Evolutionary conservation across 2,113 vertebrate genomes (phyloP), one percentile per base, ranked within the genome.

Genomic region (Myanophis thanlyinensis): DNA sequence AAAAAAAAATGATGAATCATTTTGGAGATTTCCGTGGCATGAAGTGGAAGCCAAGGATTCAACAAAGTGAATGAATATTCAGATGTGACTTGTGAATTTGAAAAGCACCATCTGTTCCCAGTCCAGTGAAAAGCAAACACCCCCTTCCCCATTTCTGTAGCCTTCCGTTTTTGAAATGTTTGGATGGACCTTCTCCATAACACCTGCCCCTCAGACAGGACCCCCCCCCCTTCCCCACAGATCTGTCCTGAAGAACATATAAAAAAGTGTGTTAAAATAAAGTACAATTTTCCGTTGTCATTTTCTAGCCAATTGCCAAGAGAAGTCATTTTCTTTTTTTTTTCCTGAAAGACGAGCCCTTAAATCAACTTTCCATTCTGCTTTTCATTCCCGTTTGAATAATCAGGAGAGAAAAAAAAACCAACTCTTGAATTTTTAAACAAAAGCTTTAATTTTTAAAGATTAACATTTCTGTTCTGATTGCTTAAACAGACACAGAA

Each of bases 381-480:
- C 46, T 93, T 92, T 92, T 44, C 1, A 12, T 92, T 91, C 18
- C 51, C 47, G 1, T 93, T 93, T 94, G 95, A 95, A 94, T 91
- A 95, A 94, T 95, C 86, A 92, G 67, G 94, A 93, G 10, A 91
- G 94, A 8, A 27, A 5, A 54, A n/a, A 40, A 0, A 80, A 1
- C 87, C 92, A 15, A 92, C 23, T 93, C 22, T 49, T 96, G 94
- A 95, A 94, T 96, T 97, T 97, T 97, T 97, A 96, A 97, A 94
- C 11, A 92, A 94, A n/a, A 46, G 90, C 2, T 95, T 97, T 96
- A 96, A 97, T 94, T 88, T 96, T 97, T 96, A 96, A 97, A 94
- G 35, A 96, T 47, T 40, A 93, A 94, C 84, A 94, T 54, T 95
- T 54, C 4, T 93, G 40, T 95, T 95, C 90, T 73, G 62, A 95